Base-by-base conservation (phyloP, 2,888 invertebrate species). In the Elmis aenea region DNA sequence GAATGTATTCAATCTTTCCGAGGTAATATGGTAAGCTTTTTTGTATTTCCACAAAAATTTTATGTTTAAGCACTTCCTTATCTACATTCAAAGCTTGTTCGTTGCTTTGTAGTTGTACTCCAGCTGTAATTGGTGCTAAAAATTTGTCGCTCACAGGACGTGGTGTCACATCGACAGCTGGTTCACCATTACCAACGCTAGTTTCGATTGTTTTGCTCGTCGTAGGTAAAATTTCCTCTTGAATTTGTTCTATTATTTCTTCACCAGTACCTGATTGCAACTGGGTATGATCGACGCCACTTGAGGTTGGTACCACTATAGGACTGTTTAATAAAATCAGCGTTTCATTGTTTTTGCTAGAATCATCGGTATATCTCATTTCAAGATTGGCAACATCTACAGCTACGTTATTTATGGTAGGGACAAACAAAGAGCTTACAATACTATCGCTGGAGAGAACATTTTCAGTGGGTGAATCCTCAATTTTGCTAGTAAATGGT, bases 61-160 rank as follows among this genome's bases (percentile, higher is more conserved):
- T 6, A 43, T 37, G 15, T 2, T 25, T 18, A 9, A 9, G 12
- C 9, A 29, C 71, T 69, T 2, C 70, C 64, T 11, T 59, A 18
- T 32, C 33, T 28, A 35, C 31, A 1, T 10, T 3, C 5, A 8
- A 8, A 10, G 26, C 11, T 9, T 18, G 5, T 2, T 58, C 57
- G n/a, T 51, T 57, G 44, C 71, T 74, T 13, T 75, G 64, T 13
- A 79, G 54, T 51, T 73, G 69, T 11, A 78, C 57, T 15, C 76
- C 79, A 8, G 78, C 77, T 12, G 75, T 77, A 15, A 79, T 72
- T 6, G 79, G 78, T 1, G 77, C 74, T 36, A 79, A 64, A 55
- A 76, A 76, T 24, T 72, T 74, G 18, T 72, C 70, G 46, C 70
- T 70, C 12, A 77, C 57, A 9, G 76, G 75, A 55, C 76, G 68